These are phyloP conservation scores for Caenorhabditis brenneri DNA, from an alignment of 1,140 invertebrate genomes.

Conservation along the genomic window DNA sequence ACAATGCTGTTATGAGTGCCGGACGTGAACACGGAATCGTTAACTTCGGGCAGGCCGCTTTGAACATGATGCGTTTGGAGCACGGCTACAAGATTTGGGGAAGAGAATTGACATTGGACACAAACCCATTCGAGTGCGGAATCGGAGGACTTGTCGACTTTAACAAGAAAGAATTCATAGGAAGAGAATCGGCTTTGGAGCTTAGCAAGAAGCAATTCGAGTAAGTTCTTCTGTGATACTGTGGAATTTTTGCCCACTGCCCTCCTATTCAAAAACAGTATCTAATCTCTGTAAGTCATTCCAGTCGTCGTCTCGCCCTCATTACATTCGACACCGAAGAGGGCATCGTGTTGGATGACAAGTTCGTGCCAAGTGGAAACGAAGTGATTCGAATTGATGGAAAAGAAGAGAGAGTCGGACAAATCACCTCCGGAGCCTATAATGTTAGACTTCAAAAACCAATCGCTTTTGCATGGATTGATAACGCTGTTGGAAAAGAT, in stretches of 20 bases:
- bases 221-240: no score
- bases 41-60: constrained; percentile 56
- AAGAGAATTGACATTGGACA: constrained; percentile 57
- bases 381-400: constrained; percentile 51
- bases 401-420: constrained; percentile 56
- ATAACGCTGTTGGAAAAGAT: constrained; percentile 35
- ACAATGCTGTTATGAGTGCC: constrained; percentile 55
- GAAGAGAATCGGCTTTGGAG: constrained; percentile 46
- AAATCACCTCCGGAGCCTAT: constrained; percentile 55
- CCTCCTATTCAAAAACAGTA: no score
- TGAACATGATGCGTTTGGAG: constrained; percentile 60
- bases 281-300: neutral
- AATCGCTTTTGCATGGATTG: constrained; percentile 56
- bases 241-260: neutral
- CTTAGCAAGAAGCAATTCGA: constrained; percentile 50
- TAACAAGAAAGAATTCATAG: constrained; percentile 55
- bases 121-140: constrained; percentile 59
- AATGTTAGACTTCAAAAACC: constrained; percentile 55
- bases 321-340: constrained; percentile 52
- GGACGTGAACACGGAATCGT: constrained; percentile 54
- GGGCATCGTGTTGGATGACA: constrained; percentile 22
- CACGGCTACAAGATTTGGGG: constrained; percentile 61
- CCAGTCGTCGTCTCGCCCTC: constrained; percentile 46
- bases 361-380: constrained; percentile 44
- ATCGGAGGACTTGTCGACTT: constrained; percentile 54